phyloP scores from a whole-genome alignment of 2,797 vertebrate genomes.

The Oceanodroma leucorhoa region DNA sequence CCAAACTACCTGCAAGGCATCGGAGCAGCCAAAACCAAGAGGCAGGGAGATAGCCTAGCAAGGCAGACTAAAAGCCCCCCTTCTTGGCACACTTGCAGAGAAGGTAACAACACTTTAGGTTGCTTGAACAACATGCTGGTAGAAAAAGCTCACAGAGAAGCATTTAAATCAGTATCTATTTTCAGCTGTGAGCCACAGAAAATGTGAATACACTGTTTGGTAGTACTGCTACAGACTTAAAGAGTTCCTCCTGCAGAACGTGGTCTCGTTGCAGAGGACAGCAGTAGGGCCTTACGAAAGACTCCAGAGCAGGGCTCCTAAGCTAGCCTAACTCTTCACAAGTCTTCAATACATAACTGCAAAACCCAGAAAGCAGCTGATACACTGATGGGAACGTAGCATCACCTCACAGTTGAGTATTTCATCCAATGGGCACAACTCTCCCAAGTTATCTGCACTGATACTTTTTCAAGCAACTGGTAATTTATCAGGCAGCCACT shows the following conservation, averaged over 20 bases:
- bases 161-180: background rate
- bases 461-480: background rate
- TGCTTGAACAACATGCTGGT: background rate
- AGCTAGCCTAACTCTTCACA: background rate
- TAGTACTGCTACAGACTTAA: background rate
- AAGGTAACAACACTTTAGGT: background rate
- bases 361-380: background rate
- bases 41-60: background rate
- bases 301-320: fast-evolving
- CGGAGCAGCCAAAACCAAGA: background rate
- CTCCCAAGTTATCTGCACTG: background rate
- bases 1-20: background rate
- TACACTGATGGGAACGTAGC: fast-evolving
- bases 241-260: background rate
- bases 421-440: background rate
- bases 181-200: background rate
- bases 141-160: background rate
- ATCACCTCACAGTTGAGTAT: background rate
- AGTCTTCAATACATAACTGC: background rate
- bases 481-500: background rate
- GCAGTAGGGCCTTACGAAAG: background rate
- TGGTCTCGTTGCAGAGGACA: background rate
- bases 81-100: background rate
- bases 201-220: background rate
- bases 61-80: background rate